phyloP scores from a whole-genome alignment of 2,888 invertebrate species.

The Dilophus febrilis region DNA sequence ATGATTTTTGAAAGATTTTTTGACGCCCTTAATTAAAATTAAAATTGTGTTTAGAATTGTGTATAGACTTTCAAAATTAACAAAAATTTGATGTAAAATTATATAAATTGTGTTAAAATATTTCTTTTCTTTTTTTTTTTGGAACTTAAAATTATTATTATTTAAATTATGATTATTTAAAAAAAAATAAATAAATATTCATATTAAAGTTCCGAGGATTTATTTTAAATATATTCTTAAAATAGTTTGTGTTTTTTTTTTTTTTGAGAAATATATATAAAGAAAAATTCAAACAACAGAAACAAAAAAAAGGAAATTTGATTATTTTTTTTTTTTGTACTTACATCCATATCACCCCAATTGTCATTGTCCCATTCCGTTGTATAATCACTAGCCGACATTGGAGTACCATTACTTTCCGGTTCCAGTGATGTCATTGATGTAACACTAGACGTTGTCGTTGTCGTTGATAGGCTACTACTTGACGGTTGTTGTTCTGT shows the following conservation, averaged over 20 bases:
- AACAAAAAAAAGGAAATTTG: no score
- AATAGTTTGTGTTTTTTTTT: no score
- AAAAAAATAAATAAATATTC: slow-evolving; percentile 4
- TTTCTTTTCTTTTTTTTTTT: neutral
- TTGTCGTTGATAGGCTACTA: slow-evolving; percentile 74
- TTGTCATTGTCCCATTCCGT: slow-evolving; percentile 76
- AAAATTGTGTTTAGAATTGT: no score
- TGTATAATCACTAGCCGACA: slow-evolving; percentile 62
- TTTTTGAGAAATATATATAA: no score
- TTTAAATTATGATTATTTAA: neutral
- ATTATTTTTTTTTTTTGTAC: no score
- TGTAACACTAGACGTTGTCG: slow-evolving; percentile 74
- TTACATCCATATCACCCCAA: slow-evolving; percentile 83
- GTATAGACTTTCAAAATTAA: no score
- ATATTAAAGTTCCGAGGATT: neutral
- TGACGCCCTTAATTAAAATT: no score
- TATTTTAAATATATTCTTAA: no score
- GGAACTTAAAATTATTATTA: neutral
- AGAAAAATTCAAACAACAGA: no score
- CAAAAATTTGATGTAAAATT: no score
- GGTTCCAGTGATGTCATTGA: slow-evolving; percentile 79
- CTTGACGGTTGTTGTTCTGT: slow-evolving; percentile 80
- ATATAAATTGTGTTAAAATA: neutral
- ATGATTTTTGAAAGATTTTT: no score
- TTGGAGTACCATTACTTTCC: slow-evolving; percentile 53